These are phyloP conservation scores for Ophioninae sp. DNA, from an alignment of 2,888 invertebrate genomes.

Conservation along the genomic window DNA sequence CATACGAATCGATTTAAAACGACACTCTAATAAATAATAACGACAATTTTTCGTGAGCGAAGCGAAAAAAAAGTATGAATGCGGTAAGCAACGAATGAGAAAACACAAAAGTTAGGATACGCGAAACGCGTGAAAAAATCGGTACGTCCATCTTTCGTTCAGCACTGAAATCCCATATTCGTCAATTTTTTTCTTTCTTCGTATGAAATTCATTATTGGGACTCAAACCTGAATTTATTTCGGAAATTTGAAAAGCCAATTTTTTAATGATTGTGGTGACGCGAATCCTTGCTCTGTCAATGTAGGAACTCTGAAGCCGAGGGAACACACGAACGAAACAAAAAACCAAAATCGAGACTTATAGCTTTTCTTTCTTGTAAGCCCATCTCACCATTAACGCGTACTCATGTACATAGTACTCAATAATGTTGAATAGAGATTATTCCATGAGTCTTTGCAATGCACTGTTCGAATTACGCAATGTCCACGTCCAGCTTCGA, in stretches of 20 bases:
- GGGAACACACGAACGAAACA: slow-evolving; percentile 5
- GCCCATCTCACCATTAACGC: no score
- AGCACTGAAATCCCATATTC: no score
- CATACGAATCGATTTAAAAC: slow-evolving; percentile 4
- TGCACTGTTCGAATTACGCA: no score
- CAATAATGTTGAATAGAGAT: no score
- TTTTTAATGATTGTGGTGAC: slow-evolving; percentile 27
- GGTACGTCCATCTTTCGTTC: slow-evolving; percentile 14
- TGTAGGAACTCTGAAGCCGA: slow-evolving; percentile 48
- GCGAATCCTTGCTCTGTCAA: slow-evolving; percentile 27
- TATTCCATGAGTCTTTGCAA: no score
- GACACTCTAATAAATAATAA: slow-evolving; percentile 18
- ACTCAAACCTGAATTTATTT: no score
- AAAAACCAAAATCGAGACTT: slow-evolving; percentile 1
- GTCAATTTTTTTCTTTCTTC: no score
- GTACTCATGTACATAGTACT: no score
- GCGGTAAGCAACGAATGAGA: not conserved
- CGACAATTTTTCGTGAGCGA: not conserved
- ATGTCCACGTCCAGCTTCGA: no score
- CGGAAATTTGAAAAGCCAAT: no score
- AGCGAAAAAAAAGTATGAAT: not conserved
- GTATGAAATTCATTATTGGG: no score
- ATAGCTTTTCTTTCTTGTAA: no score
- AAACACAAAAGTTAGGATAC: not conserved
- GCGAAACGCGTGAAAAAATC: slow-evolving; percentile 5